phyloP scores from a whole-genome alignment of 2,888 invertebrate genomes.

The Arenicola marina region DNA sequence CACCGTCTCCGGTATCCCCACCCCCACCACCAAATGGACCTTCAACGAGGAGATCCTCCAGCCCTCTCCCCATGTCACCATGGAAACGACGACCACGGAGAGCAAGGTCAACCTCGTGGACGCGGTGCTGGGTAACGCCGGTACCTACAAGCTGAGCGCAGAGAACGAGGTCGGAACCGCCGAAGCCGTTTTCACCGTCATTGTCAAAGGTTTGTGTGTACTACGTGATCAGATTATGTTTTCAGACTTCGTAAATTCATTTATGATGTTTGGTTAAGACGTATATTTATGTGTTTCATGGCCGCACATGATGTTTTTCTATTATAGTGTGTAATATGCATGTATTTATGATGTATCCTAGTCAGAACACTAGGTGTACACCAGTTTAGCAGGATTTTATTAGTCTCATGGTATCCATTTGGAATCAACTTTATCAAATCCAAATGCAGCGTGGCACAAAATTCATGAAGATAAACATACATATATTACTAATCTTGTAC shows the following conservation, averaged over 20 bases:
- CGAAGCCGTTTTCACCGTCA: slow-evolving; percentile 28
- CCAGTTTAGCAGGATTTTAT: too few relatives aligned
- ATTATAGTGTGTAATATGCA: too few relatives aligned
- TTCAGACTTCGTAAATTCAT: too few relatives aligned
- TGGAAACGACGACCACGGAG: slow-evolving; percentile 15
- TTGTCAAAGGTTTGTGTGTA: slow-evolving; percentile 24
- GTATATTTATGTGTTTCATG: too few relatives aligned
- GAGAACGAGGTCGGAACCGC: slow-evolving; percentile 33
- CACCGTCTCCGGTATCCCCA: slow-evolving; percentile 72
- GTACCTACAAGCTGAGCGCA: slow-evolving; percentile 28
- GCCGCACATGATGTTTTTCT: too few relatives aligned
- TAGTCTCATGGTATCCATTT: too few relatives aligned
- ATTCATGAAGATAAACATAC: too few relatives aligned
- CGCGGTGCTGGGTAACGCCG: slow-evolving; percentile 51
- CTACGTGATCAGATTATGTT: neutral
- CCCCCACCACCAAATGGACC: slow-evolving; percentile 73
- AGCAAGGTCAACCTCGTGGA: slow-evolving; percentile 32
- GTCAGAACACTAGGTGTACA: too few relatives aligned
- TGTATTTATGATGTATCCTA: too few relatives aligned
- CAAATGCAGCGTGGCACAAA: too few relatives aligned
- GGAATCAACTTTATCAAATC: too few relatives aligned
- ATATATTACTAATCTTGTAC: too few relatives aligned
- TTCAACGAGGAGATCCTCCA: slow-evolving; percentile 67
- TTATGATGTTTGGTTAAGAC: neutral
- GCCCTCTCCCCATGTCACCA: slow-evolving; percentile 5